Conservation (phyloP, 2,888 invertebrate species). For the Neria commutata region DNA sequence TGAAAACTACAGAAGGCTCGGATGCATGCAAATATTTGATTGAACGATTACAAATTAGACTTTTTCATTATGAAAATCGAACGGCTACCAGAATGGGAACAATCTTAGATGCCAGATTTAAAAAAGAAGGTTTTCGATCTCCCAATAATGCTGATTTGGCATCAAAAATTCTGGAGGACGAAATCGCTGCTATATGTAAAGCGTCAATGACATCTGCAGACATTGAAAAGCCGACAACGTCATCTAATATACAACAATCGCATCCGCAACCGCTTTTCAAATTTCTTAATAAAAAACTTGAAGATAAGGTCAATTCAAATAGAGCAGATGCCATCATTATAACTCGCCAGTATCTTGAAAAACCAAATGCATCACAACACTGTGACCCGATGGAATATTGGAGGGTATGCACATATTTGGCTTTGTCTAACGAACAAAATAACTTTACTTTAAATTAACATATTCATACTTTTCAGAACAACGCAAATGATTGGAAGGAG, state of each 20-base stretch:
- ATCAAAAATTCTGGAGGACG: background rate
- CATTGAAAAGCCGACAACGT: background rate
- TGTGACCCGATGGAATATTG: background rate
- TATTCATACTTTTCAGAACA: too few relatives aligned
- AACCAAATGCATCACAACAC: background rate
- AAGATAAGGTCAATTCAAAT: background rate
- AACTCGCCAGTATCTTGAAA: background rate
- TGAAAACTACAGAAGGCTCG: background rate
- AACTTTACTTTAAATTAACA: too few relatives aligned
- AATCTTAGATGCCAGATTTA: background rate
- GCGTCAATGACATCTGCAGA: background rate
- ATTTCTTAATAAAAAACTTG: background rate
- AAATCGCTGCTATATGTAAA: background rate
- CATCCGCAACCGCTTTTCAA: background rate
- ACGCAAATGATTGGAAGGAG: too few relatives aligned
- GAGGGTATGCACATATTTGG: too few relatives aligned
- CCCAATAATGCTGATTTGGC: conserved; percentile 1
- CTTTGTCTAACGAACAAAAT: too few relatives aligned
- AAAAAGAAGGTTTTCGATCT: conserved; percentile 6
- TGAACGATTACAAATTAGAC: background rate
- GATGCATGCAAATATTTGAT: background rate
- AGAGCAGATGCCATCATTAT: background rate
- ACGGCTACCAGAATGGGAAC: background rate
- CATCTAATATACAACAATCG: background rate
- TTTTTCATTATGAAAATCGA: background rate